Base-by-base conservation (phyloP, 2,113 vertebrate species). In the Misgurnus anguillicaudatus region DNA sequence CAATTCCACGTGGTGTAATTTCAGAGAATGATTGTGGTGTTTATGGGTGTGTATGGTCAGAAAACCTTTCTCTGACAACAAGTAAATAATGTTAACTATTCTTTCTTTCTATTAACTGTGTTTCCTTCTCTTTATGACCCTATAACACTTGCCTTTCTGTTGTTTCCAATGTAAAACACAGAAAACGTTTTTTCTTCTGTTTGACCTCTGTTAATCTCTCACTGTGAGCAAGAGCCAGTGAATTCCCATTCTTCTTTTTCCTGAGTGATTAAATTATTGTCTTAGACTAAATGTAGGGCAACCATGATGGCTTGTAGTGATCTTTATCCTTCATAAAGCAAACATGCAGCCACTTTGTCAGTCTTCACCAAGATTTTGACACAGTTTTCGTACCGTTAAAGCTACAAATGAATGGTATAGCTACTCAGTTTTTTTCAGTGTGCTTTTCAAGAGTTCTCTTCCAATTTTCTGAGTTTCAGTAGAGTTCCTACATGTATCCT, bases 1-100 rank as follows among this genome's bases (percentile, higher is more conserved):
- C 75, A 74, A 75, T 77, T 62, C 16, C 39, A 47, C 63, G 66
- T 83, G 31, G 67, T 73, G 74, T 74, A 85, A 63, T 87, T 75
- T 85, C 36, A 67, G 47, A 81, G 45, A 57, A 38, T 42, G 53
- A 3, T 31, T 78, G 77, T 70, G 57, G 47, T 61, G 48, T 36
- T 70, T 47, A 16, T 74, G 60, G 6, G 45, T 63, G 70, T 36
- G 48, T 48, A 31, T 31, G 47, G 53, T 57, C 53, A 57, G n/a
- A 57, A 9, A 19, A 57, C 17, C 7, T 51, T 51, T 11, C 47
- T 51, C 47, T 57, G 55, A 72, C 9, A 21, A 58, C 36, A 19
- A 92, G 90, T 90, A 91, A 88, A 92, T 88, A 87, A 80, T 24
- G 41, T 58, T 67, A 61, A 24, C 53, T 31, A 47, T 77, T 82